Evolutionary conservation across 2,113 vertebrate species (phyloP), one percentile per base, ranked within the genome.

Genomic region (Laticauda colubrina): DNA sequence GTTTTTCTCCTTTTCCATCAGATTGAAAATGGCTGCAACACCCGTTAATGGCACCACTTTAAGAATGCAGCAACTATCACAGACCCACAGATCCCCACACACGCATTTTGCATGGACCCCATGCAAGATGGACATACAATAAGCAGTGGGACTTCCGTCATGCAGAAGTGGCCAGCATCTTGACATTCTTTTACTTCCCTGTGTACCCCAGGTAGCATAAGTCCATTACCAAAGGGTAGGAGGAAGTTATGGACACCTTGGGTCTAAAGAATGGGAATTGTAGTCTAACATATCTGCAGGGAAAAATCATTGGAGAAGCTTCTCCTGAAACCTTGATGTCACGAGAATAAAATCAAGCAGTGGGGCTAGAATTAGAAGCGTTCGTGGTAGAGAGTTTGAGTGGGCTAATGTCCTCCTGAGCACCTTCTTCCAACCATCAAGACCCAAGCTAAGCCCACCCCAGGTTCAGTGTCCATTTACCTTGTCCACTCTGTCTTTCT

Each of bases 401-500:
- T 21, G 18, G 18, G 18, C 3, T 9, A 4, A 9, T 81, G 7
- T 34, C 8, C 8, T 53, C 54, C 23, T 20, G 2, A 12, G 45
- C 18, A 45, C 1, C 24, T 54, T 55, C n/a, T 29, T 6, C 12
- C 20, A 26, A 54, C 48, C 45, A 1, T 23, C 59, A 4, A 43
- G 8, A 34, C 87, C 26, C 87, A 61, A 20, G 26, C 15, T 6
- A 5, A 34, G 90, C 3, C n/a, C 45, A 12, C 5, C 18, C 34
- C 14, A 45, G 5, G 20, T 24, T 11, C 3, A 0, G 6, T 14
- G 8, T 14, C 20, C 11, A 48, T 95, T 96, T 96, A 99, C 99
- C 98, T 99, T 99, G 96, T 99, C 99, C 95, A 99, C 98, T 94
- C 98, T 97, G 96, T 99, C 99, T 69, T 97, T 95, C 97, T 99